Conservation (phyloP, 2,797 vertebrate genomes). For the Hippopotamyrus pictus region DNA sequence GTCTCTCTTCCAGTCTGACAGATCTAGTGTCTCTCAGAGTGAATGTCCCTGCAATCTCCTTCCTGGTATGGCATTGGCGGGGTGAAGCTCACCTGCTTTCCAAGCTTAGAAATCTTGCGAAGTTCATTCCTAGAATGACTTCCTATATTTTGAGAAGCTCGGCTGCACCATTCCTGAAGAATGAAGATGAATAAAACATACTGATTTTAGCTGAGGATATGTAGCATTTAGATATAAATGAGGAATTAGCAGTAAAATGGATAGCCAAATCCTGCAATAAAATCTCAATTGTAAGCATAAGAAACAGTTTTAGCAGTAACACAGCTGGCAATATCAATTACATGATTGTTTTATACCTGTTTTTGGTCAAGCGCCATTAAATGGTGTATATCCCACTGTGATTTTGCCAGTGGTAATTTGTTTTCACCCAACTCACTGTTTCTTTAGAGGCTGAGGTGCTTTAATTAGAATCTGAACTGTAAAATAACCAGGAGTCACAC, state of each 20-base stretch:
- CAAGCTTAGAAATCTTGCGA: not conserved
- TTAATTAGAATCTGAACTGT: slow-evolving; percentile 13
- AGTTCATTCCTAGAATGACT: not conserved
- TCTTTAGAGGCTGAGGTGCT: not conserved
- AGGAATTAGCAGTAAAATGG: not conserved
- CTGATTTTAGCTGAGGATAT: not conserved
- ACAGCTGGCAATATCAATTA: slow-evolving; percentile 8
- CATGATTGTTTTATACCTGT: slow-evolving; percentile 5
- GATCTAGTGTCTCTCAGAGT: not conserved
- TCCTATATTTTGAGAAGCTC: not conserved
- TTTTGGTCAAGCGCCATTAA: slow-evolving; percentile 14
- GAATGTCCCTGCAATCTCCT: not conserved
- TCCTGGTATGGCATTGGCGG: not conserved
- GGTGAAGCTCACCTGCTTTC: not conserved
- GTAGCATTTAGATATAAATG: not conserved
- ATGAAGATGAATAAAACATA: not conserved
- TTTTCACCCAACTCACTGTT: not conserved
- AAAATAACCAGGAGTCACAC: slow-evolving; percentile 12
- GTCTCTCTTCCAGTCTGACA: not conserved
- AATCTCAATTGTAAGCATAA: not conserved
- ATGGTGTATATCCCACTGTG: not conserved
- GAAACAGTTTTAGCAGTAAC: not conserved
- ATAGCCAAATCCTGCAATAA: not conserved
- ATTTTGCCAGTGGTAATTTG: not conserved
- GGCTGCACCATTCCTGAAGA: not conserved